Conservation (phyloP, 2,113 vertebrate genomes). For the Edolisoma coerulescens region DNA sequence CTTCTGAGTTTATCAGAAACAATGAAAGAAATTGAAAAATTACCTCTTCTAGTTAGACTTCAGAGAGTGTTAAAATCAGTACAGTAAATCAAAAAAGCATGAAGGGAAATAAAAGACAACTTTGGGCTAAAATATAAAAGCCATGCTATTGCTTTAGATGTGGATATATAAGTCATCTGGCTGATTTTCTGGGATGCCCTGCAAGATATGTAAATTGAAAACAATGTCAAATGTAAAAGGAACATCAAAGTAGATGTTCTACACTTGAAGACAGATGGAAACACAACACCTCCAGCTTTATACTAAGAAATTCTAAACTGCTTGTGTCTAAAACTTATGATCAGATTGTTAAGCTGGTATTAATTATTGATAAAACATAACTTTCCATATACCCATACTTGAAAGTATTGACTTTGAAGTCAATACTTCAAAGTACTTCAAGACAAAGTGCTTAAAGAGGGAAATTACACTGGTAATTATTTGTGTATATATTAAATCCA, state of each 20-base stretch:
- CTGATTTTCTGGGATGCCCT: background rate
- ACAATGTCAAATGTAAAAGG: background rate
- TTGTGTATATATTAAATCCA: background rate
- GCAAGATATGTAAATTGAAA: background rate
- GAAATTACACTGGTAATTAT: background rate
- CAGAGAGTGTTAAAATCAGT: background rate
- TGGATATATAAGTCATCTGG: background rate
- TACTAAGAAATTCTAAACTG: background rate
- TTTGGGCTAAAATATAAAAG: background rate
- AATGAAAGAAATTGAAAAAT: background rate
- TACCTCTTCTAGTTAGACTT: background rate
- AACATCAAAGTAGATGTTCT: background rate
- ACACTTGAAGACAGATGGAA: background rate
- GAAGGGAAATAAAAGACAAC: background rate
- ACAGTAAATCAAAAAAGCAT: background rate
- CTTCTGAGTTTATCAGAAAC: background rate
- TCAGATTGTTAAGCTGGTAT: background rate
- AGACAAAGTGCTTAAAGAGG: background rate
- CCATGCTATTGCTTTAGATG: background rate
- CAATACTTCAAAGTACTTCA: background rate
- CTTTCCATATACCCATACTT: background rate
- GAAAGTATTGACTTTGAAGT: background rate
- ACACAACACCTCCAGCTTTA: background rate
- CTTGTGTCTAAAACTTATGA: background rate
- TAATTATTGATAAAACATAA: constrained; percentile 11